Evolutionary conservation across 1,140 invertebrate genomes (phyloP).

Genomic region (Procambarus clarkii): DNA sequence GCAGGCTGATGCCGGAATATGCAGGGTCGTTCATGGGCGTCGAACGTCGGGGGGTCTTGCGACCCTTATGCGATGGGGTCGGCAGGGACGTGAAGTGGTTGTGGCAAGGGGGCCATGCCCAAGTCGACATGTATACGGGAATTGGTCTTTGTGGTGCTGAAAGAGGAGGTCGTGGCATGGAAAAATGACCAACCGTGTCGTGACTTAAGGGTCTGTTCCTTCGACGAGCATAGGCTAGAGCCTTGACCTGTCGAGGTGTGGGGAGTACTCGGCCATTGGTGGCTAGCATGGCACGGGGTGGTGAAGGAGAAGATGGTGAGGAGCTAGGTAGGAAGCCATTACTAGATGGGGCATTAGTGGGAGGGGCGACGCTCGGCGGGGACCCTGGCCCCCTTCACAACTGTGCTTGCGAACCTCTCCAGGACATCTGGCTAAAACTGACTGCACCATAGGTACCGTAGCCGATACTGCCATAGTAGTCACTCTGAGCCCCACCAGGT

Average conservation of each 20-base stretch:
- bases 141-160: constrained; percentile 32
- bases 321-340: constrained; percentile 50
- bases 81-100: constrained; percentile 35
- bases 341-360: constrained; percentile 23
- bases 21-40: constrained; percentile 39
- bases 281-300: constrained; percentile 17
- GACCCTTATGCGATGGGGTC: constrained; percentile 23
- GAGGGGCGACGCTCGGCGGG: constrained; percentile 64
- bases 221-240: constrained; percentile 24
- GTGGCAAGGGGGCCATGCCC: constrained; percentile 40
- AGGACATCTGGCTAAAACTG: constrained; percentile 76
- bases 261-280: constrained; percentile 31
- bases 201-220: constrained; percentile 9
- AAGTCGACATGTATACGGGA: constrained; percentile 34
- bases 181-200: not conserved
- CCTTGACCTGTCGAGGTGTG: constrained; percentile 55
- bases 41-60: constrained; percentile 26
- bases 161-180: constrained; percentile 14
- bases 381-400: constrained; percentile 73
- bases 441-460: constrained; percentile 78
- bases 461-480: constrained; percentile 78
- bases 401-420: constrained; percentile 77
- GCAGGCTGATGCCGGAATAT: constrained; percentile 24
- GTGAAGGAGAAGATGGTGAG: constrained; percentile 43
- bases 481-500: constrained; percentile 74